Evolutionary conservation across 2,797 vertebrate species (phyloP), one percentile per base, ranked within the genome.

Genomic region (Hippocampus kuda): DNA sequence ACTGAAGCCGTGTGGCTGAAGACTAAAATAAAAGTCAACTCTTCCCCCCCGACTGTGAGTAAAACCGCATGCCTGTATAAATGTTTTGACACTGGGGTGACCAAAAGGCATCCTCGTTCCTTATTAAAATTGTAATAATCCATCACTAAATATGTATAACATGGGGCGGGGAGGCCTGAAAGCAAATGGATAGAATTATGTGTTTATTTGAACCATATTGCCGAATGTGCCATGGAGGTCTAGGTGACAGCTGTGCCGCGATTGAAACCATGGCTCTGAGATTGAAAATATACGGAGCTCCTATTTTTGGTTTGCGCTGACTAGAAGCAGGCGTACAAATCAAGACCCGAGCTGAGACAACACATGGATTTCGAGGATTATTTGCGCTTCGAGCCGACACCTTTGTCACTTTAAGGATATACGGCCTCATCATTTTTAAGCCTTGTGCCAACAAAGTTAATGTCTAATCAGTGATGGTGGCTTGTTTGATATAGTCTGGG

Each of bases 211-310:
- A 78, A 60, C 72, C 83, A 67, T 22, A 24, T 27, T 66, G 1
- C 44, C 63, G 71, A 79, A 79, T 77, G 73, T 75, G 74, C 68
- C 66, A 70, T 49, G 53, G 80, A 81, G 13, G 48, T 18, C 48
- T 18, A 5, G 68, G 81, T 85, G 72, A 80, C 80, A 75, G 77
- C 81, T 83, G 78, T 67, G 77, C 72, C 65, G 70, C 75, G 60
- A 77, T 70, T 84, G 79, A 87, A 86, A 38, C 34, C 7, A 7
- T 38, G 34, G 34, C 6, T 70, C 74, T 73, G 15, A 60, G 68
- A 74, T 84, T 88, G 73, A 84, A 90, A 91, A 91, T 90, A 89
- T 80, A 89, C 82, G 72, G 38, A 86, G 85, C 87, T 86, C 81
- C 83, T 88, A 82, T 90, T 90, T 38, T 90, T 83, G 85, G 82